phyloP scores from a whole-genome alignment of 2,797 vertebrate species.

The Epinephelus awoara region DNA sequence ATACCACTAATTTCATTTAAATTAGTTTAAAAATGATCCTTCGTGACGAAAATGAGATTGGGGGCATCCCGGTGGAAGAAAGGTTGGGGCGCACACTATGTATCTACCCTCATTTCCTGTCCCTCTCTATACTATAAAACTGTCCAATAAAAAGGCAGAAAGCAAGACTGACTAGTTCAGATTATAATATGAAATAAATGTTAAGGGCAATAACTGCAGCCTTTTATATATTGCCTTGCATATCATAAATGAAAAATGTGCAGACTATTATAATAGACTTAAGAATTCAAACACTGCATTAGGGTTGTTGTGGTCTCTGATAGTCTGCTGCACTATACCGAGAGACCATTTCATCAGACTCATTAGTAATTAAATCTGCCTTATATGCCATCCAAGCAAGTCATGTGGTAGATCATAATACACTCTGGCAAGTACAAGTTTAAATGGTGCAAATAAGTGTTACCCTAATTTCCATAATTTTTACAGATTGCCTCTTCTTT shows the following conservation, averaged over 20 bases:
- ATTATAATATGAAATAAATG: slow-evolving; percentile 29
- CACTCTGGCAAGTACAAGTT: slow-evolving; percentile 32
- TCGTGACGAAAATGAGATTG: slow-evolving; percentile 6
- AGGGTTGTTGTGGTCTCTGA: slow-evolving; percentile 19
- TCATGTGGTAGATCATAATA: slow-evolving; percentile 23
- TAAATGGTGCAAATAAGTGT: slow-evolving; percentile 42
- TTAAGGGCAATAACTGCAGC: slow-evolving; percentile 17
- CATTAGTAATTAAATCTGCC: slow-evolving; percentile 50
- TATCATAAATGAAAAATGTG: slow-evolving; percentile 32
- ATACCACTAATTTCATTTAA: slow-evolving; percentile 21
- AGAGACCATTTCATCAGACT: slow-evolving; percentile 33
- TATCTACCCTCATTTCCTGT: slow-evolving; percentile 30
- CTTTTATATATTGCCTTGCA: slow-evolving; percentile 27
- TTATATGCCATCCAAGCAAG: slow-evolving; percentile 28
- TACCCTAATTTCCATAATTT: slow-evolving; percentile 42
- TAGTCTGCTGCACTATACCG: slow-evolving; percentile 6
- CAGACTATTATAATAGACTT: background rate
- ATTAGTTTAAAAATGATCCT: slow-evolving; percentile 18
- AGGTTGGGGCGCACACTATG: background rate
- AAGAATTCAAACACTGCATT: slow-evolving; percentile 8
- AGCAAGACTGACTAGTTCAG: slow-evolving; percentile 25
- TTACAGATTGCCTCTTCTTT: slow-evolving; percentile 41
- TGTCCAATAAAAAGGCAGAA: slow-evolving; percentile 32
- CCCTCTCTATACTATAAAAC: slow-evolving; percentile 24
- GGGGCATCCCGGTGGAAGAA: background rate